Evolutionary conservation across 2,888 invertebrate species (phyloP), one percentile per base, ranked within the genome.

Genomic region (Eudasyphora cyanicolor): DNA sequence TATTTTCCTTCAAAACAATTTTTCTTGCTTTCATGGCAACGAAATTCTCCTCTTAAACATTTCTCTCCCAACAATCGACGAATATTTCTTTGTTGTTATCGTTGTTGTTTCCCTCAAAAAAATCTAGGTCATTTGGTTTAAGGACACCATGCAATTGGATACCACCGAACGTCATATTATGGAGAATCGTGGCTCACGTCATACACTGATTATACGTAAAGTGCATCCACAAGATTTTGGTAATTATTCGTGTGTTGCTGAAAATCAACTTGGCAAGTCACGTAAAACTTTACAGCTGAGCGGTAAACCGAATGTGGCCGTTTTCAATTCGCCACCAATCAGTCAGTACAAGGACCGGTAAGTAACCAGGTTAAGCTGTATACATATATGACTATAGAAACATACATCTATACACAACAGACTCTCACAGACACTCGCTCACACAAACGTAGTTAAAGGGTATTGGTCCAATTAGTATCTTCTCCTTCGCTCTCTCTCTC

Each of bases 171-270:
- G 94, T 79, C 93, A 94, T 88, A 94, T 95, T 90, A 94, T 94
- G 93, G 95, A 95, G 90, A 94, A 94, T 82, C 93, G 94, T 86
- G 95, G 95, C 78, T 94, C 94, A 87, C 92, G 95, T 87, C 95
- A 95, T 90, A 95, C 94, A 27, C 93, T 95, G 87, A 94, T 95
- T 91, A 94, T 95, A 89, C 93, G 94, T 82, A 95, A 94, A 92
- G 95, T 95, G 87, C 94, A 95, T 90, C 93, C 93, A 84, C 93
- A 94, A 86, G 95, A 95, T 92, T 95, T 95, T 90, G 95, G 95
- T 87, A 95, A 95, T 92, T 95, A 95, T 92, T 94, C 94, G 87
- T 95, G 95, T 91, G 94, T 94, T 86, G 95, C 95, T 69, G 95
- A 95, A 90, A 95, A 95, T 92, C 93, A 94, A 89, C 93, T 95